Evolutionary conservation across 2,888 invertebrate species (phyloP), one percentile per base, ranked within the genome.

Genomic region (Pachliopta kotzebuea): DNA sequence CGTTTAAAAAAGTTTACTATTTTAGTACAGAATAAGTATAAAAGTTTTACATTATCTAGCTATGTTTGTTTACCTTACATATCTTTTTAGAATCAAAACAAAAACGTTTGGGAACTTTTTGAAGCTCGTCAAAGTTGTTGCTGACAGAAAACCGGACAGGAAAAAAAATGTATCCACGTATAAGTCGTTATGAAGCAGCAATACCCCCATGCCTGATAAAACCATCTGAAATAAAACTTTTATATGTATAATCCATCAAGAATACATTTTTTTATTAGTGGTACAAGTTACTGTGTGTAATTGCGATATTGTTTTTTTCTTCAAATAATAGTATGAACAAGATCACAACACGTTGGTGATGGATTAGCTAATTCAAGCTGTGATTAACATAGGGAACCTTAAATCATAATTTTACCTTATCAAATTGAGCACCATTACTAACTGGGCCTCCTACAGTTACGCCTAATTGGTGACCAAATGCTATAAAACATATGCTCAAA

Each of bases 131-230:
- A 94, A 69, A 20, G 83, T 83, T 23, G 89, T 90, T 0, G 92
- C 85, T 0, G 93, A 91, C 8, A 95, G 80, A 61, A 94, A 87
- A 0, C 94, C 94, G 56, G 94, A 93, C 4, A 94, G 72, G 14
- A 94, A 74, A 74, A 94, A 94, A 78, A 94, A 95, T 0, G 94
- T 92, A 72, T 95, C 95, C 42, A 95, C 94, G 54, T 94, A 92
- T 0, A 94, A 79, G 71, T 94, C 94, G 31, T 93, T 92, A 73
- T 94, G 94, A 18, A 94, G 86, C 0, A 94, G 74, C 18, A 94
- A 79, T 72, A 84, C 70, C 0, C 85, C 88, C 0, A 76, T 20
- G 2, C 75, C 59, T 0, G 85, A 77, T 17, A 75, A 61, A 0
- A 70, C 62, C 7, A 75, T 72, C 90, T 90, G 73, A 37, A 76